Percentiles rank a stretch among this genome's conserved stretches.
These are phyloP conservation scores for Drosophila repletoides DNA, from an alignment of 1,140 invertebrate species.

Conservation along the genomic window DNA sequence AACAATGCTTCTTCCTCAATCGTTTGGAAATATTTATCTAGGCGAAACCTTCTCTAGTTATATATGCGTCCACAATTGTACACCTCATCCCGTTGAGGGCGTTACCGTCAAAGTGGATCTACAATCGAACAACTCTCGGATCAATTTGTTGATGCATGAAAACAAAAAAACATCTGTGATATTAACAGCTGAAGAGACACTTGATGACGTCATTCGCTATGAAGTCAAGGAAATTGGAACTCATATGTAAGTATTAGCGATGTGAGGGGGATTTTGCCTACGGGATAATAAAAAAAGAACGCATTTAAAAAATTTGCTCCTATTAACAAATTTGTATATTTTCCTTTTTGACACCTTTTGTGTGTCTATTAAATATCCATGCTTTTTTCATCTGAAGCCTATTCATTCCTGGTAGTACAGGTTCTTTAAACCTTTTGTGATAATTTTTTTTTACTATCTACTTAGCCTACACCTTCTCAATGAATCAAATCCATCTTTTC, in stretches of 20 bases:
- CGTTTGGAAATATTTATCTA: conserved; percentile 92
- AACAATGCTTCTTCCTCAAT: conserved; percentile 96
- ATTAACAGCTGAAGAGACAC: conserved; percentile 91
- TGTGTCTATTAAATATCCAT: too few species aligned
- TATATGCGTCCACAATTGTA: conserved; percentile 98
- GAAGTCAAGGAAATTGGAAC: conserved; percentile 99
- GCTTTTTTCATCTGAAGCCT: too few species aligned
- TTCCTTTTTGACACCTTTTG: too few species aligned
- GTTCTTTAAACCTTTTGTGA: too few species aligned
- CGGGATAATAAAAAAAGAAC: too few species aligned
- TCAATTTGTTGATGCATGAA: conserved; percentile 87
- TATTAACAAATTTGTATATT: too few species aligned
- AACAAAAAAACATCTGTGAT: conserved; percentile 85
- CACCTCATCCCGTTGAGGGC: conserved; percentile 90
- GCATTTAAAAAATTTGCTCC: too few species aligned
- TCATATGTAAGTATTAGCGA: conserved; percentile 92
- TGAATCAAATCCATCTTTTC: too few species aligned
- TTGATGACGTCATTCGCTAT: conserved; percentile 98
- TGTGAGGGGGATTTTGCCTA: too few species aligned
- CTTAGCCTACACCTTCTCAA: too few species aligned
- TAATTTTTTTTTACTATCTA: not conserved
- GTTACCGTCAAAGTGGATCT: conserved; percentile 94
- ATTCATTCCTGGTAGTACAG: too few species aligned
- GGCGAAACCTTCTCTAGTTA: conserved; percentile 99
- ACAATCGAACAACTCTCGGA: conserved; percentile 94